phyloP scores from a whole-genome alignment of 2,113 vertebrate genomes.

The Cricetomys ansorgei region DNA sequence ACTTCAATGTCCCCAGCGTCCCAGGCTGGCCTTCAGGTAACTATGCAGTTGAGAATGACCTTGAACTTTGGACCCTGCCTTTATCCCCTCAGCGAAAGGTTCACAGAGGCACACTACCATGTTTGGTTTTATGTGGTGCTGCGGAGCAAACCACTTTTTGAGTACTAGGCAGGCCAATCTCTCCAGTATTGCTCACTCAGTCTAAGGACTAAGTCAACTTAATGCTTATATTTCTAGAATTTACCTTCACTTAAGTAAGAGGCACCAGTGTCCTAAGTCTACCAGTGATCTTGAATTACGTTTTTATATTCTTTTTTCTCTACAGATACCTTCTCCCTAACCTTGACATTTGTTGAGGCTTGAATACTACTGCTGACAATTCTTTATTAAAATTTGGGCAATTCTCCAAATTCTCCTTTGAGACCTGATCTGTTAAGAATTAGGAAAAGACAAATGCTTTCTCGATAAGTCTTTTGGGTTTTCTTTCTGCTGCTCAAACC shows the following conservation, averaged over 20 bases:
- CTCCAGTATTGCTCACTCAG: background rate
- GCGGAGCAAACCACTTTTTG: background rate
- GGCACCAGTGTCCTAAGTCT: background rate
- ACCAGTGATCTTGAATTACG: background rate
- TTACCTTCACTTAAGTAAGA: background rate
- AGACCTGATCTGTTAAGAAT: constrained; percentile 91
- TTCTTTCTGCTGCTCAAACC: background rate
- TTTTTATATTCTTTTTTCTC: background rate
- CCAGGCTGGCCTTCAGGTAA: background rate
- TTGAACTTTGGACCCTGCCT: background rate
- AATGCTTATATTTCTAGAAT: background rate
- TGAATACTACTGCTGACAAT: constrained; percentile 93
- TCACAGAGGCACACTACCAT: background rate
- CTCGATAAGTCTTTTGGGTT: background rate
- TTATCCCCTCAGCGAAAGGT: background rate
- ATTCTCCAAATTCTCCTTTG: constrained; percentile 90
- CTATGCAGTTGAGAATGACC: background rate
- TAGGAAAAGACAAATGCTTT: background rate
- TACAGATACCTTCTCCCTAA: constrained; percentile 85
- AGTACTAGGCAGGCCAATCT: background rate
- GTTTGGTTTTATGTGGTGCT: background rate
- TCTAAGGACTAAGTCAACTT: background rate
- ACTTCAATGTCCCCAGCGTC: background rate
- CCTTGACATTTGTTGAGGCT: constrained; percentile 86
- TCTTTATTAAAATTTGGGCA: constrained; percentile 93